phyloP scores from a whole-genome alignment of 2,113 vertebrate genomes.

The Perccottus glenii region DNA sequence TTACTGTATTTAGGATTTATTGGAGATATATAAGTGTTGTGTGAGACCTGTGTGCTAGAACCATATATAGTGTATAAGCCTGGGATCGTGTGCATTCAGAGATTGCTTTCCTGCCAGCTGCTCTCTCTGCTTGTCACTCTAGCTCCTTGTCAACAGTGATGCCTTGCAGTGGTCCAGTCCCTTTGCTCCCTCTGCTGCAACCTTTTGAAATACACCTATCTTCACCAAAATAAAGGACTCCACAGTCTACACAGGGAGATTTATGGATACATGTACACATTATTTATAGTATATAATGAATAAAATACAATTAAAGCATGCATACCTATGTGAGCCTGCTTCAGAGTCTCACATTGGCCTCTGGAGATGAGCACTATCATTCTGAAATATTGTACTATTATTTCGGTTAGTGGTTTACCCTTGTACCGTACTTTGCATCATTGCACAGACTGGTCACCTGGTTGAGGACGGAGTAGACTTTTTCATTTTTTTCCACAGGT shows the following conservation, averaged over 20 bases:
- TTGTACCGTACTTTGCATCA: too few species aligned
- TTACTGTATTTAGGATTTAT: too few species aligned
- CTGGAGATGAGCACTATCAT: too few species aligned
- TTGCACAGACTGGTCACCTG: too few species aligned
- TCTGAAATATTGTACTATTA: too few species aligned
- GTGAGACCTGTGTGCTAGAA: slow-evolving; percentile 16
- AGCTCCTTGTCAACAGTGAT: slow-evolving; percentile 26
- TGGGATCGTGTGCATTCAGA: slow-evolving; percentile 27
- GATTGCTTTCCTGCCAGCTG: slow-evolving; percentile 35
- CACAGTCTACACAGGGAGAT: slow-evolving; percentile 6
- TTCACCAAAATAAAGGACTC: background rate
- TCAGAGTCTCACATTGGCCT: too few species aligned
- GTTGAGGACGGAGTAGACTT: too few species aligned
- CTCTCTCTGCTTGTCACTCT: slow-evolving; percentile 42
- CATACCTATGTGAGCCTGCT: too few species aligned
- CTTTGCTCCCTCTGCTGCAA: slow-evolving; percentile 10
- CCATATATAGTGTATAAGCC: slow-evolving; percentile 13
- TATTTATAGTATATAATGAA: too few species aligned
- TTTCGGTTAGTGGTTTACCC: too few species aligned
- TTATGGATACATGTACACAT: background rate
- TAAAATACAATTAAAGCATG: too few species aligned
- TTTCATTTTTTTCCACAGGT: too few species aligned
- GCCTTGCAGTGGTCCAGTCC: slow-evolving; percentile 6
- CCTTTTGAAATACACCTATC: slow-evolving; percentile 9
- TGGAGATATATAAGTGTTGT: slow-evolving; percentile 21